Evolutionary conservation across 2,888 invertebrate species (phyloP), one percentile per base, ranked within the genome.

Genomic region (Hylaea fasciaria): DNA sequence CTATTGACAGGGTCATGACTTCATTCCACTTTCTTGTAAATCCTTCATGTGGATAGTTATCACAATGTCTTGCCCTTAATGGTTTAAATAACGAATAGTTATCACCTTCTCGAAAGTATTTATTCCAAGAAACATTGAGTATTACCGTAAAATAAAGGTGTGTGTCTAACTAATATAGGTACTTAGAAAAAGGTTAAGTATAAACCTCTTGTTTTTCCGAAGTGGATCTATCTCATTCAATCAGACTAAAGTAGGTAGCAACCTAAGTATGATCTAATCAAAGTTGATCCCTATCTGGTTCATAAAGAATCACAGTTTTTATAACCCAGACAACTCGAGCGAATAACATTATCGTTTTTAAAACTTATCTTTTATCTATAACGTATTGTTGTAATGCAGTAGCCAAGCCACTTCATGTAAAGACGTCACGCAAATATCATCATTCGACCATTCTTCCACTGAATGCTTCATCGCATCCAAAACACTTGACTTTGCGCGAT

Each of bases 371-470:
- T 7, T 11, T 46, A 51, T 46, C 51, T 2, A 28, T n/a, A n/a
- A 47, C 11, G 35, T 47, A 47, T 7, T 47, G 14, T 13, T 40
- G 32, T 32, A 48, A 37, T 39, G 17, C 46, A 47, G 45, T 53
- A 41, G 29, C 50, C 22, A 5, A 22, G 22, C 22, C 45, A 53
- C 45, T 39, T 8, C 22, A 45, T 47, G 17, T 32, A 22, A 43
- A 39, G 44, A 51, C 52, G 29, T 57, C 48, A 52, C 9, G 44
- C 22, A 58, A n/a, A 57, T 17, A 52, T 52, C 49, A 55, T 49
- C 37, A 43, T 29, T 29, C n/a, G 51, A 57, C 8, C 51, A 57
- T 53, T 52, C 56, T 44, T 61, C 52, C 43, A 48, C 37, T 10
- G 52, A 22, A 44, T 54, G 54, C 39, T 54, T 53, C 51, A 16